A percentile compares a stretch with the other conserved stretches of the same genome.
Conservation (phyloP, 1,140 invertebrate species). For the Lutraria rhynchaena region DNA sequence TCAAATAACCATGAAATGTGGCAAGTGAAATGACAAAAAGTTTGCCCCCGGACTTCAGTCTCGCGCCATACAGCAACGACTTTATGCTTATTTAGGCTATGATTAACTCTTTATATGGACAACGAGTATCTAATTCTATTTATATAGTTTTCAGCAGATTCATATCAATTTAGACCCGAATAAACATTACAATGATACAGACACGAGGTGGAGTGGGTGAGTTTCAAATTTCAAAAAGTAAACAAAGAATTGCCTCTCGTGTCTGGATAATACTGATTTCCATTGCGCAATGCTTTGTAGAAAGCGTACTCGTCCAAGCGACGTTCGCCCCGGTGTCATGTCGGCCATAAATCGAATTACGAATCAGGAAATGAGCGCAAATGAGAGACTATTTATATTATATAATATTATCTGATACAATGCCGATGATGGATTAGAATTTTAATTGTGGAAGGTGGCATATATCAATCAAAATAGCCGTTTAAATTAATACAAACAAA, state of each 20-base stretch:
- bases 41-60: constrained; percentile 25
- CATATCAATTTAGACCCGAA: constrained; percentile 18
- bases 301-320: too few relatives aligned
- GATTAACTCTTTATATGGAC: constrained; percentile 55
- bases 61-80: constrained; percentile 22
- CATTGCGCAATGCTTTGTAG: too few relatives aligned
- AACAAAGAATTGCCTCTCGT: not conserved
- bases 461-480: too few relatives aligned
- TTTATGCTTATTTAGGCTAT: constrained; percentile 46
- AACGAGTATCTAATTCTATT: constrained; percentile 48
- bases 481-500: too few relatives aligned
- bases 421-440: too few relatives aligned
- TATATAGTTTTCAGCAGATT: constrained; percentile 50
- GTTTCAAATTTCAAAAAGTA: constrained; percentile 6
- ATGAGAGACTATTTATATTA: too few relatives aligned
- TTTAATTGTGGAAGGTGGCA: too few relatives aligned
- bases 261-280: not conserved
- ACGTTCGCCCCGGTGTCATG: too few relatives aligned
- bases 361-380: too few relatives aligned
- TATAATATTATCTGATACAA: too few relatives aligned
- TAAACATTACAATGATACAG: not conserved
- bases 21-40: constrained; percentile 48
- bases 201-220: not conserved
- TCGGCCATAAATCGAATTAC: too few relatives aligned
- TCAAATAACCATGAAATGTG: constrained; percentile 45